Conservation (phyloP, 1,140 invertebrate genomes). For the Leptinotarsa texana region DNA sequence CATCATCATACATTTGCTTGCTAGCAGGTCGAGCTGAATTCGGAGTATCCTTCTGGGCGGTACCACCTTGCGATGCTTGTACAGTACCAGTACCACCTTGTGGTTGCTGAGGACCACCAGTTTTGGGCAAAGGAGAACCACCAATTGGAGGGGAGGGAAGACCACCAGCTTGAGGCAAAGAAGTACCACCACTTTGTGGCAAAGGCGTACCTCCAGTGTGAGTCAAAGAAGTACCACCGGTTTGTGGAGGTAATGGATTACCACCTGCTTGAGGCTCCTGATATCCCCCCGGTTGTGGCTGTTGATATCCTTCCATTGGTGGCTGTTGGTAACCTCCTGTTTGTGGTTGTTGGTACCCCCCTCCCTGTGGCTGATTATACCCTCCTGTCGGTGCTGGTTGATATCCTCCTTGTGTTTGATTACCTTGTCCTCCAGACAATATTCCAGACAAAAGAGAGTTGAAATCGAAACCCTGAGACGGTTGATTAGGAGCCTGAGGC, state of each 20-base stretch:
- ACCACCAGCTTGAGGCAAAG: background rate
- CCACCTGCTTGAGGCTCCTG: background rate
- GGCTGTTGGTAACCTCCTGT: background rate
- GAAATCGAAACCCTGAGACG: background rate
- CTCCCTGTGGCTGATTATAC: background rate
- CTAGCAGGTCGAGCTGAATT: background rate
- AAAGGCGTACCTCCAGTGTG: background rate
- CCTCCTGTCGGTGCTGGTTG: background rate
- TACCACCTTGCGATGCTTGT: background rate
- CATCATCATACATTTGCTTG: constrained; percentile 10
- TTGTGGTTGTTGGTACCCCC: background rate
- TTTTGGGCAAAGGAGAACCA: background rate
- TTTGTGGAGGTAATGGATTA: background rate
- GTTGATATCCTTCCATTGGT: background rate
- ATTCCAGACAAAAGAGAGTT: constrained; percentile 10
- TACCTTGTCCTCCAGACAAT: constrained; percentile 7
- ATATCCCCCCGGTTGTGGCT: background rate
- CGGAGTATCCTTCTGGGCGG: background rate
- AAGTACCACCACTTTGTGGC: background rate
- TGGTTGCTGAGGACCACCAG: background rate
- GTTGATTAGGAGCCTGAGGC: constrained; percentile 12
- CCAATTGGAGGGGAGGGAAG: background rate
- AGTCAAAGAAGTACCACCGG: background rate
- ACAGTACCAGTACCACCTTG: background rate
- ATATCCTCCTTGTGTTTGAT: background rate